Conservation (phyloP, 2,113 vertebrate species). For the Cinclus mexicanus region DNA sequence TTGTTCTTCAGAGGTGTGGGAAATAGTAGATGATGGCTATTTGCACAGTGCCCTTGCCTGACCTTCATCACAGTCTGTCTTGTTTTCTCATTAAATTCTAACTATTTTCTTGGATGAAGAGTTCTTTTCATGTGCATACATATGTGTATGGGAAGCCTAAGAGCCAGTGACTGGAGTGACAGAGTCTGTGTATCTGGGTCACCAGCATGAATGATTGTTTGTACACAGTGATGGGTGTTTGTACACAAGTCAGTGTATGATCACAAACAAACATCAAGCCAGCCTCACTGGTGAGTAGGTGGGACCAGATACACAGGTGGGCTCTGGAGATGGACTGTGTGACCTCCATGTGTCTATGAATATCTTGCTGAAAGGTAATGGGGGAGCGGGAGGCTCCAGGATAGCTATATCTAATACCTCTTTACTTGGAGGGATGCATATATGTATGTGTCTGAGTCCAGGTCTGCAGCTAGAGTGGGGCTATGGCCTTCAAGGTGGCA, state of each 20-base stretch:
- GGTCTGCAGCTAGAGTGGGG: not conserved
- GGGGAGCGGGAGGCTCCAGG: accelerated
- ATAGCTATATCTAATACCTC: accelerated
- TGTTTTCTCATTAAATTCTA: not conserved
- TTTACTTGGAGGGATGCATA: not conserved
- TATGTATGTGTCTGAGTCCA: accelerated
- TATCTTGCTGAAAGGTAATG: accelerated
- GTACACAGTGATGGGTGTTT: not conserved
- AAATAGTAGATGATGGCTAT: not conserved
- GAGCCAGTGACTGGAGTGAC: not conserved
- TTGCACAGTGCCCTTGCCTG: not conserved
- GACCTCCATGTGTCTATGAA: not conserved
- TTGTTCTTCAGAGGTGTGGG: not conserved
- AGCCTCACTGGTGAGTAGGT: not conserved
- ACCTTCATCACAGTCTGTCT: not conserved
- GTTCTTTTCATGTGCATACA: not conserved
- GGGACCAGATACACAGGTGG: accelerated
- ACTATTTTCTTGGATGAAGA: not conserved
- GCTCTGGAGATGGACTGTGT: not conserved
- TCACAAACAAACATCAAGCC: accelerated
- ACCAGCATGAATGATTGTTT: not conserved
- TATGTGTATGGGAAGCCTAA: not conserved
- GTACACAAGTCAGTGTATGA: not conserved
- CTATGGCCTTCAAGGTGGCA: not conserved
- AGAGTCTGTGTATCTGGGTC: not conserved